Percentiles rank a stretch among this genome's conserved stretches.
Evolutionary conservation across 2,797 vertebrate genomes (phyloP).

Genomic region (Novumbra hubbsi): DNA sequence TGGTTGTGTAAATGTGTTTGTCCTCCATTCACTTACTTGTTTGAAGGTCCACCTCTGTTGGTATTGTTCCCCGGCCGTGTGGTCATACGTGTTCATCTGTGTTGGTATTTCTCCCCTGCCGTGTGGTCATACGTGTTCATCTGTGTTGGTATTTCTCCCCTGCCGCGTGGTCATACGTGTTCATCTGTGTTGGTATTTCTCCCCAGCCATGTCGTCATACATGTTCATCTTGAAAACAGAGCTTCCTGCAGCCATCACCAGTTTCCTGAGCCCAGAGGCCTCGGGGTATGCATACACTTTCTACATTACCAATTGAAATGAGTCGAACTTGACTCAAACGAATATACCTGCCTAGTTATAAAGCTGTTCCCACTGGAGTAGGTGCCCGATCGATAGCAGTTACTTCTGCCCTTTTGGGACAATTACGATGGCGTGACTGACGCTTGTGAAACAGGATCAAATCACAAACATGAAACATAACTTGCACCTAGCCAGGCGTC

Average conservation of each 20-base stretch:
- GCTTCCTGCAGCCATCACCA: slow-evolving; percentile 84
- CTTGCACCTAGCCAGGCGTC: background rate
- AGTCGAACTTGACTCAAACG: slow-evolving; percentile 8
- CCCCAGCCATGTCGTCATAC: slow-evolving; percentile 93
- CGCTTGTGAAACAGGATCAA: background rate
- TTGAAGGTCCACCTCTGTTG: background rate
- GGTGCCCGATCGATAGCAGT: slow-evolving; percentile 28
- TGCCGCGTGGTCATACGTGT: slow-evolving; percentile 92
- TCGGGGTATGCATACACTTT: slow-evolving; percentile 74
- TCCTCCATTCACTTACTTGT: background rate
- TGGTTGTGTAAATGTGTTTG: background rate
- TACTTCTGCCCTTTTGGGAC: slow-evolving; percentile 43
- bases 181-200: slow-evolving; percentile 27
- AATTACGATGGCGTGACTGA: slow-evolving; percentile 20
- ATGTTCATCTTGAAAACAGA: slow-evolving; percentile 94
- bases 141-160: slow-evolving; percentile 46
- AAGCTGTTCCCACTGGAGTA: slow-evolving; percentile 31
- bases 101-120: background rate
- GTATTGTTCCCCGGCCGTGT: background rate
- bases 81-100: background rate
- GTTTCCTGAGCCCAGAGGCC: slow-evolving; percentile 73
- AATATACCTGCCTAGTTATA: slow-evolving; percentile 28
- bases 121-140: background rate
- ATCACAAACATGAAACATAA: background rate
- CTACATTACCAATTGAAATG: background rate